These are phyloP conservation scores for Drosophila arizonae DNA, from an alignment of 1,140 invertebrate genomes.

Conservation along the genomic window DNA sequence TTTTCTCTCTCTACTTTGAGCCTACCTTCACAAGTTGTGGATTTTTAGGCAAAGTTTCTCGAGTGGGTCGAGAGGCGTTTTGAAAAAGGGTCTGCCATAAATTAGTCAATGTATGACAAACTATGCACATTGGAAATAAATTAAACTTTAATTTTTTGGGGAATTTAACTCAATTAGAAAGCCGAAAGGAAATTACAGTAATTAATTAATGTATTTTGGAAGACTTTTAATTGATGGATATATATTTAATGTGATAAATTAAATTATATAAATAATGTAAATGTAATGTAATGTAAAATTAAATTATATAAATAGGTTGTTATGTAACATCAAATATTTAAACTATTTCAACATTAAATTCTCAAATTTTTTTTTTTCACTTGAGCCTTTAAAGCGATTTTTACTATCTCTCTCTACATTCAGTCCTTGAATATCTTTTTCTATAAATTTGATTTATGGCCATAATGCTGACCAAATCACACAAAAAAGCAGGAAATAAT, in stretches of 20 bases:
- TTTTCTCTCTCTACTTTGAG: neutral
- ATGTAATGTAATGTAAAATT: too few relatives aligned
- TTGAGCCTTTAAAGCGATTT: slow-evolving; percentile 12
- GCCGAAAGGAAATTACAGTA: neutral
- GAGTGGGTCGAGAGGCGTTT: neutral
- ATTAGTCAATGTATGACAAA: slow-evolving; percentile 32
- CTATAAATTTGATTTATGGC: slow-evolving; percentile 47
- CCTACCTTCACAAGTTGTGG: slow-evolving; percentile 8
- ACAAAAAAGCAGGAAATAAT: slow-evolving; percentile 28
- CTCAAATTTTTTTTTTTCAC: too few relatives aligned
- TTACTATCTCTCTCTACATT: slow-evolving; percentile 3
- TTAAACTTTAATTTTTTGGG: neutral
- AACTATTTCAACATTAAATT: too few relatives aligned
- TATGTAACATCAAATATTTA: too few relatives aligned
- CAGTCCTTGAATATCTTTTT: slow-evolving; percentile 4
- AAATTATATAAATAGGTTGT: neutral
- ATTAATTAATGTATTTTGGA: neutral
- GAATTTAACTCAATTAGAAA: slow-evolving; percentile 26
- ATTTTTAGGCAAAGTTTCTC: slow-evolving; percentile 13
- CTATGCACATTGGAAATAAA: slow-evolving; percentile 13
- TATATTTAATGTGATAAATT: too few relatives aligned
- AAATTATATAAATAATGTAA: too few relatives aligned
- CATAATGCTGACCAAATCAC: slow-evolving; percentile 38
- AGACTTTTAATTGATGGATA: too few relatives aligned
- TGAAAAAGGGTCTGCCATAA: slow-evolving; percentile 27